These are phyloP conservation scores for Geococcyx californianus DNA, from an alignment of 2,113 vertebrate genomes.

Conservation along the genomic window DNA sequence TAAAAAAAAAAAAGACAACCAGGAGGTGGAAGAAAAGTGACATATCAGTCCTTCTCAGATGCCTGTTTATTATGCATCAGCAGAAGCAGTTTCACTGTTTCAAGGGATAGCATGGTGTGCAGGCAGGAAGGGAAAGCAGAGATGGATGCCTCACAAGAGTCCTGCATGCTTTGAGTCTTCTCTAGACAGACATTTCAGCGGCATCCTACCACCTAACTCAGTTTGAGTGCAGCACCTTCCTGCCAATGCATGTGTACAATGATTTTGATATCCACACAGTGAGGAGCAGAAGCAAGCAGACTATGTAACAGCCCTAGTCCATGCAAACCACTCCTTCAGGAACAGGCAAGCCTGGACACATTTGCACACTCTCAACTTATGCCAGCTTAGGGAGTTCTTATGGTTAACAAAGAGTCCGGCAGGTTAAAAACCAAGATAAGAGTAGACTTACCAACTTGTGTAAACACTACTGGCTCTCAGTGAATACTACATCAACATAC, in stretches of 20 bases:
- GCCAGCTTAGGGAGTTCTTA: neutral
- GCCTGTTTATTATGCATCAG: neutral
- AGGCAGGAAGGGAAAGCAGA: neutral
- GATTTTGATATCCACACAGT: neutral
- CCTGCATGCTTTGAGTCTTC: neutral
- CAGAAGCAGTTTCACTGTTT: neutral
- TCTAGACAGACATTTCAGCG: neutral
- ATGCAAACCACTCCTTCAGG: neutral
- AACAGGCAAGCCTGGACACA: neutral
- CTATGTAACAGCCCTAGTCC: fast-evolving
- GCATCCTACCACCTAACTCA: fast-evolving
- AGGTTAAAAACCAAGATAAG: neutral
- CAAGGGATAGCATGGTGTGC: neutral
- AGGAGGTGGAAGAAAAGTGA: neutral
- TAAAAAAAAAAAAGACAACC: neutral
- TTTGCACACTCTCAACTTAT: neutral
- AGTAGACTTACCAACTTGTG: neutral
- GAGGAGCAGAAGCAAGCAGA: neutral
- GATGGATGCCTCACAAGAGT: neutral
- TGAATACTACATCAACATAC: neutral
- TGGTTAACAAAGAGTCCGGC: neutral
- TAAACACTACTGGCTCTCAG: fast-evolving
- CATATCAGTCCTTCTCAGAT: neutral
- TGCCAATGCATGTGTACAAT: neutral
- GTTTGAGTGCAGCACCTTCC: neutral